Evolutionary conservation across 64 coral and sea anemone species (phyloP).

Genomic region (Acropora tenuis): DNA sequence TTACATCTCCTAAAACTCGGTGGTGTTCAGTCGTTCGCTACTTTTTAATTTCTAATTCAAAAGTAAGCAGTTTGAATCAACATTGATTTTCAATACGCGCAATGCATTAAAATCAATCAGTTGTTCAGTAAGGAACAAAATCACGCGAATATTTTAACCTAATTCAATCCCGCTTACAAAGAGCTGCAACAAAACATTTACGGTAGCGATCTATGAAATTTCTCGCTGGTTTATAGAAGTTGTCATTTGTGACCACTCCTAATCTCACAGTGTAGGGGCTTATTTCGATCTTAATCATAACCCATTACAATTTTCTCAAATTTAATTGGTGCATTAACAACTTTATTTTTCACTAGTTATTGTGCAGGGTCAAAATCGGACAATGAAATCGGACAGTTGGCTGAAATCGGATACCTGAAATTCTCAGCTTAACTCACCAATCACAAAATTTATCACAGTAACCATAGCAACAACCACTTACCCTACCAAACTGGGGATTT

Average conservation of each 20-base stretch:
- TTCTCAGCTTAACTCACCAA: no score
- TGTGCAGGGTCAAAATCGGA: no score
- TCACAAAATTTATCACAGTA: no score
- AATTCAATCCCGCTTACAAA: not conserved
- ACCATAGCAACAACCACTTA: no score
- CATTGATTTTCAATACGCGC: conserved; percentile 17
- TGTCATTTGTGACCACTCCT: not conserved
- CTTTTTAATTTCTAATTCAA: not conserved
- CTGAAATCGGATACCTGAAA: no score
- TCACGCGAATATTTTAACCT: not conserved
- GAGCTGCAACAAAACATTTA: not conserved
- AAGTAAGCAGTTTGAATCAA: conserved; percentile 10
- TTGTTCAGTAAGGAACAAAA: not conserved
- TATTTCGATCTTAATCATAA: not conserved
- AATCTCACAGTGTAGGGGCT: not conserved
- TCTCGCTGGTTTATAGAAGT: not conserved
- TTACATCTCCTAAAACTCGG: not conserved
- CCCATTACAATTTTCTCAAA: no score
- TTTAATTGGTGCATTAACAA: not conserved
- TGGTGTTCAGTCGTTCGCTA: not conserved
- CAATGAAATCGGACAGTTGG: no score
- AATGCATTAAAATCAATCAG: not conserved
- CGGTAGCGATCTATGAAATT: not conserved
- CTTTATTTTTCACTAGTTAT: no score
- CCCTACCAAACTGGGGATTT: no score